phyloP scores from a whole-genome alignment of 2,797 vertebrate genomes.

The Falco columbarius region DNA sequence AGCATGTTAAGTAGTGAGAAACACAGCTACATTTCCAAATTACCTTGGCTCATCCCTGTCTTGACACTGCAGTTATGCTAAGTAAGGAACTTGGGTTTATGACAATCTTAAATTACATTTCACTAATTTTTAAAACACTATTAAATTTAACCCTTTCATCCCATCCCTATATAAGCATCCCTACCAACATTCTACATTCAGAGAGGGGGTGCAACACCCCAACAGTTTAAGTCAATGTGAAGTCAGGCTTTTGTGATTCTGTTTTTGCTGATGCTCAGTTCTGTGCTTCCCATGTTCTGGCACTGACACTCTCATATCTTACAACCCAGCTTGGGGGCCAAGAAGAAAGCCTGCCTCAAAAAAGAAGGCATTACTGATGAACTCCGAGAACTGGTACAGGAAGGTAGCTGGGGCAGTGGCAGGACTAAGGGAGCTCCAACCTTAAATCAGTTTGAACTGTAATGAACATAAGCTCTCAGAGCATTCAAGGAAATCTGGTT shows the following conservation, averaged over 20 bases:
- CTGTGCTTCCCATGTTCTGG: background rate
- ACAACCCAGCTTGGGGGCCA: background rate
- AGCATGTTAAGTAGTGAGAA: slow-evolving; percentile 11
- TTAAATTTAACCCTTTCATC: slow-evolving; percentile 1
- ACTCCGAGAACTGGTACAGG: background rate
- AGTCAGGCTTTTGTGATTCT: background rate
- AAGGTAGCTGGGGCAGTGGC: background rate
- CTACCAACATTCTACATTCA: background rate
- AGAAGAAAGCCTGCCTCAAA: background rate
- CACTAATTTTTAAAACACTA: slow-evolving; percentile 5
- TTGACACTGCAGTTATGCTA: slow-evolving; percentile 37
- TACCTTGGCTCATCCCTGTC: background rate
- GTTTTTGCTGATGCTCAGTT: background rate
- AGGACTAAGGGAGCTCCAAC: background rate
- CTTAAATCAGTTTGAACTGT: background rate
- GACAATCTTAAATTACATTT: slow-evolving; percentile 45
- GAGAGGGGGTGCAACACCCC: background rate
- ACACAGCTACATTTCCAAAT: slow-evolving; percentile 14
- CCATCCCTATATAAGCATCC: background rate
- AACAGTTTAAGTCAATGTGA: background rate
- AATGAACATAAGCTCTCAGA: background rate
- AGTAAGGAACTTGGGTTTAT: slow-evolving; percentile 33
- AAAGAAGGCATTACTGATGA: background rate
- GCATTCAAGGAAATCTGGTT: background rate
- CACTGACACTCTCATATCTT: background rate